Base-by-base conservation (phyloP, 2,888 invertebrate genomes). In the Leptopilina syphax region DNA sequence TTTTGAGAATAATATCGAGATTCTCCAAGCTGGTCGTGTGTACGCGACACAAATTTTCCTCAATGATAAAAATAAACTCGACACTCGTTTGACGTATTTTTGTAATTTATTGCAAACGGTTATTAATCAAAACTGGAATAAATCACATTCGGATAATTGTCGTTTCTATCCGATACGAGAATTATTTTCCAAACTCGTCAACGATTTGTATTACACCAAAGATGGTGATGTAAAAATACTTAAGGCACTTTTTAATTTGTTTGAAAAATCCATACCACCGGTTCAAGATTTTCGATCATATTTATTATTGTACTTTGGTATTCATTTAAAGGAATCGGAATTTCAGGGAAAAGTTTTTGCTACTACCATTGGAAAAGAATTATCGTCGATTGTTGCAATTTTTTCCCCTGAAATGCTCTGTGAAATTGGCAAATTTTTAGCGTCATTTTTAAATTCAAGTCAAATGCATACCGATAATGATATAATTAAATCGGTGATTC, bases 111-210 rank as follows among this genome's bases (percentile, higher is more conserved):
- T 87, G 13, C 10, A 0, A 0, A n/a, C 81, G 0, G 47, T 41
- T 0, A 24, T 89, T 6, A 77, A 7, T 18, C 65, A 7, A 5
- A 5, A 82, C 0, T 89, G 87, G 88, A 65, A 88, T 63, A 24
- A 78, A 6, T 44, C 82, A 0, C 65, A 84, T 63, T 47, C 82
- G 0, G 70, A 79, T 1, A 13, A 34, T 9, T 6, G 63, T 0
- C 60, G 27, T 18, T 82, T 77, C 12, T 84, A 77, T 34, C 86
- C 87, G 0, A 70, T 84, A 1, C 89, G 88, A 50, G 27, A 79
- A 5, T 24, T 73, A 1, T 41, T 85, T 2, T 70, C 66, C 0
- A 0, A 7, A 1, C 18, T 84, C 80, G 54, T 63, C 13, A 24
- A 67, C 6, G 0, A 60, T 6, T n/a, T 81, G 12, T 41, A 66